Percentiles rank a stretch among this genome's conserved stretches.
Conservation (phyloP, 2,113 vertebrate species). For the Danionella cerebrum region DNA sequence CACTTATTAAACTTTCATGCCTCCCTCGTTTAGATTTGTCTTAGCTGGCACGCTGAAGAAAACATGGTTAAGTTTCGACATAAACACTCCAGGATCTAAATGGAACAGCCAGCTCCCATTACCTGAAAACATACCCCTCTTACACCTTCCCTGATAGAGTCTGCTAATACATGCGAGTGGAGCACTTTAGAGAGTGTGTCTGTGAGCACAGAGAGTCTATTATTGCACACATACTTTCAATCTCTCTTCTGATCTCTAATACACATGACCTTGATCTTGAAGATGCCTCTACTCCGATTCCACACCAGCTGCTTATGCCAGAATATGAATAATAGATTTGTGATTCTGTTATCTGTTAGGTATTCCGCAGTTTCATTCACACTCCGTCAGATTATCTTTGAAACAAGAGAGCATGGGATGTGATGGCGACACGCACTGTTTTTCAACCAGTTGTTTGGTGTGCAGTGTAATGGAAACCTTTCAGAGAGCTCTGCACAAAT, state of each 20-base stretch:
- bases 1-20: neutral
- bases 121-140: constrained; percentile 1
- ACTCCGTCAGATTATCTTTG: constrained; percentile 29
- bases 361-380: constrained; percentile 34
- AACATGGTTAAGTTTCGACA: constrained; percentile 27
- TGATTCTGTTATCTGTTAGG: constrained; percentile 43
- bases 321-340: constrained; percentile 47
- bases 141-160: neutral
- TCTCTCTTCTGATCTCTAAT: constrained; percentile 4
- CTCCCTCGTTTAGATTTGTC: neutral
- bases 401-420: constrained; percentile 44
- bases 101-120: constrained; percentile 41
- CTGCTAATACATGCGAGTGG: neutral
- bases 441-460: constrained; percentile 24
- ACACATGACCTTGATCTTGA: constrained; percentile 45
- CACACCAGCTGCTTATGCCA: constrained; percentile 18
- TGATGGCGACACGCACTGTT: constrained; percentile 20
- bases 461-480: constrained; percentile 23
- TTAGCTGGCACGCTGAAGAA: neutral
- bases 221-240: neutral
- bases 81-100: constrained; percentile 40
- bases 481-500: too few species aligned
- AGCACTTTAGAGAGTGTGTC: constrained; percentile 2
- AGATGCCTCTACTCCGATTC: constrained; percentile 33
- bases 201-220: constrained; percentile 3